Percentiles rank a stretch among this genome's conserved stretches.
These are phyloP conservation scores for Probaryconus sp. DNA, from an alignment of 1,140 invertebrate genomes.

Conservation along the genomic window DNA sequence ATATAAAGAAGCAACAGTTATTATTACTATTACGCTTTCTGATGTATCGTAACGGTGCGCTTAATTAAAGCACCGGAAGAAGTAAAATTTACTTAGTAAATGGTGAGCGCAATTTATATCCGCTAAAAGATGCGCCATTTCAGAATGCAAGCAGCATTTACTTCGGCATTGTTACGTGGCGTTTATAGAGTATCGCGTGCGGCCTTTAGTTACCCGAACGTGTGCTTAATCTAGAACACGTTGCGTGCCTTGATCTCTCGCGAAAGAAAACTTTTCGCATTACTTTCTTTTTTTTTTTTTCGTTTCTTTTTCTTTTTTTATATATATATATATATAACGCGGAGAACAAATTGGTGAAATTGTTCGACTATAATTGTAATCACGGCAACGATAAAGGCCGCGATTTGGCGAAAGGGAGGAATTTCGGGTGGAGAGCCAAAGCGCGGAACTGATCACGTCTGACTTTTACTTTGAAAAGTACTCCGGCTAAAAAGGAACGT, in stretches of 20 bases:
- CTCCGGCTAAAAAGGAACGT: neutral
- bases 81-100: too few relatives aligned
- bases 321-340: too few relatives aligned
- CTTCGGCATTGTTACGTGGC: constrained; percentile 1
- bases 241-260: constrained; percentile 3
- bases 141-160: neutral
- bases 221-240: constrained; percentile 14
- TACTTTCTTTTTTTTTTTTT: constrained; percentile 20
- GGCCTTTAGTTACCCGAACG: neutral
- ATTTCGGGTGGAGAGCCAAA: too few relatives aligned
- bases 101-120: too few relatives aligned
- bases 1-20: too few relatives aligned
- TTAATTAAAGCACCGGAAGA: too few relatives aligned
- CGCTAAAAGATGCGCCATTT: too few relatives aligned
- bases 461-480: constrained; percentile 4
- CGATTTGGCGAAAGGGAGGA: neutral
- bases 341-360: constrained; percentile 3
- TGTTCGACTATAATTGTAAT: constrained; percentile 8
- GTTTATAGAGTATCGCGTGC: constrained; percentile 13
- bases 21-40: too few relatives aligned
- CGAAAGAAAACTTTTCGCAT: constrained; percentile 14
- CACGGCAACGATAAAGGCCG: constrained; percentile 1
- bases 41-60: too few relatives aligned
- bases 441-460: too few relatives aligned
- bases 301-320: too few relatives aligned